These are phyloP conservation scores for Podiceps cristatus DNA, from an alignment of 2,113 vertebrate genomes.

Conservation along the genomic window DNA sequence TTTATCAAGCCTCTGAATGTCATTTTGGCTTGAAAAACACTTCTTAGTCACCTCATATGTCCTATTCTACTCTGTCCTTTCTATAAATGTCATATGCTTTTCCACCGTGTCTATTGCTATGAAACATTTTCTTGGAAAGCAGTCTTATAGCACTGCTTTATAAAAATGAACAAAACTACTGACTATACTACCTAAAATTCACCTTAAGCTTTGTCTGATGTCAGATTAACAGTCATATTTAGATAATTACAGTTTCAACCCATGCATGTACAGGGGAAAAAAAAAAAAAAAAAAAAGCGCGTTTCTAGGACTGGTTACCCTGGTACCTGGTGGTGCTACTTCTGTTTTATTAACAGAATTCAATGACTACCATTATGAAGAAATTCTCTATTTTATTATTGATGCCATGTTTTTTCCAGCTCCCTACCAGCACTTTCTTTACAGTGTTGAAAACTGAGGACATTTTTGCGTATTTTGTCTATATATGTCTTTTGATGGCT, in stretches of 20 bases:
- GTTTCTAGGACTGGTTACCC: neutral
- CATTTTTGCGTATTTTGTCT: neutral
- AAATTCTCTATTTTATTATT: neutral
- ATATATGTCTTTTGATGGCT: neutral
- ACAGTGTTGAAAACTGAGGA: neutral
- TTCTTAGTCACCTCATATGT: neutral
- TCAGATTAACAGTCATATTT: neutral
- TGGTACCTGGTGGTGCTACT: neutral
- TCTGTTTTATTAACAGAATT: neutral
- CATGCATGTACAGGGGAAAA: fast-evolving
- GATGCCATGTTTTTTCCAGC: neutral
- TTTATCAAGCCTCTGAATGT: neutral
- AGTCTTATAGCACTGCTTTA: neutral
- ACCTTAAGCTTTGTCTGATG: neutral
- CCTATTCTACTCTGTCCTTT: neutral
- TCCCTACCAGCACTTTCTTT: neutral
- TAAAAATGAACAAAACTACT: neutral
- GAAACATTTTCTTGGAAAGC: neutral
- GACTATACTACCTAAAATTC: neutral
- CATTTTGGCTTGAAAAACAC: neutral
- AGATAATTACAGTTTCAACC: neutral
- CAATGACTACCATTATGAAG: neutral
- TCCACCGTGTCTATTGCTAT: neutral
- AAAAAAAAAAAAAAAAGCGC: neutral
- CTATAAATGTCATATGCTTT: neutral